These are phyloP conservation scores for Stylophora pistillata DNA, from an alignment of 64 coral and sea anemone genomes.

Conservation along the genomic window DNA sequence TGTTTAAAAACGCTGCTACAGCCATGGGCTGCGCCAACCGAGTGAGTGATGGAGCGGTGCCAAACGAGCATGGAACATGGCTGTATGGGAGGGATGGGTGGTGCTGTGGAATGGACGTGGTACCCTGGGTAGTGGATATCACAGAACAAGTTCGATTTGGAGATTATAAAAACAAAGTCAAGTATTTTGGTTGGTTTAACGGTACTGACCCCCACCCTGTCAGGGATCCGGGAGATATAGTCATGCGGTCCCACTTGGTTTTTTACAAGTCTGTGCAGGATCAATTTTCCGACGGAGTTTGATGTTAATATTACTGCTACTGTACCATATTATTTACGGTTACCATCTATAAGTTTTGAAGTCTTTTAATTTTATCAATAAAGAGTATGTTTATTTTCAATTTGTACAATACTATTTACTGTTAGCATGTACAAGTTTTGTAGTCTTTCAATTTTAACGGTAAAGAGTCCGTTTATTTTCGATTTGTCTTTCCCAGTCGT, in stretches of 20 bases:
- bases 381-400: too few relatives aligned
- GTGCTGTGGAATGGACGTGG: constrained; percentile 88
- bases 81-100: constrained; percentile 68
- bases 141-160: constrained; percentile 2
- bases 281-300: too few relatives aligned
- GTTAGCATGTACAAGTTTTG: too few relatives aligned
- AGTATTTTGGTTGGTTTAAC: constrained; percentile 76
- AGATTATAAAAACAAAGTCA: constrained; percentile 47
- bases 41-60: constrained; percentile 22
- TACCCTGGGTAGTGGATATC: constrained; percentile 78
- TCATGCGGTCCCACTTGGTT: constrained; percentile 84
- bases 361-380: too few relatives aligned
- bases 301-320: too few relatives aligned
- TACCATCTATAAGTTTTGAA: too few relatives aligned
- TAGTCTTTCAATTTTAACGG: too few relatives aligned
- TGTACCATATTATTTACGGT: too few relatives aligned
- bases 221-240: constrained; percentile 68
- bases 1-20: constrained; percentile 69
- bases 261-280: constrained; percentile 45
- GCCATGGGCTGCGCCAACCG: constrained; percentile 58
- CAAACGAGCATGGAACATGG: constrained; percentile 69
- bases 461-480: too few relatives aligned
- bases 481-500: too few relatives aligned
- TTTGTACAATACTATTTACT: too few relatives aligned
- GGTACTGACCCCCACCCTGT: constrained; percentile 68